Evolutionary conservation across 64 coral and sea anemone genomes (phyloP).

Genomic region (Montipora sp.): DNA sequence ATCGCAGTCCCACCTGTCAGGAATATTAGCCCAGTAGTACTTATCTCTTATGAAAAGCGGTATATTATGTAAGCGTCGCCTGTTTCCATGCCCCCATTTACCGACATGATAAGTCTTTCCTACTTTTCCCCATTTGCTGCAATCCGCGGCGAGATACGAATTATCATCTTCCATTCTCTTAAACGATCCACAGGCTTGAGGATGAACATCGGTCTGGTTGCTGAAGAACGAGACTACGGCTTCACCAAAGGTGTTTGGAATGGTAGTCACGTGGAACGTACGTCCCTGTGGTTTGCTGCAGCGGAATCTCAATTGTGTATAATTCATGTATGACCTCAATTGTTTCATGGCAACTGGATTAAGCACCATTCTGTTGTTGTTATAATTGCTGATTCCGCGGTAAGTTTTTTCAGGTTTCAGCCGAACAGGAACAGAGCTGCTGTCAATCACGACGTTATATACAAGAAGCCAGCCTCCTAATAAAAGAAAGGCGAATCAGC

Average conservation of each 20-base stretch:
- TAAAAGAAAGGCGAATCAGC: not conserved
- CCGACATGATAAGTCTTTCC: too few species aligned
- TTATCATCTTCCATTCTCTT: not conserved
- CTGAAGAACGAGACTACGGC: not conserved
- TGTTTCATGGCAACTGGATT: not conserved
- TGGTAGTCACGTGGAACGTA: not conserved
- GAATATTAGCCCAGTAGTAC: too few species aligned
- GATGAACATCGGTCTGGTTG: not conserved
- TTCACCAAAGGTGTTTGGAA: not conserved
- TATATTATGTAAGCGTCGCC: too few species aligned
- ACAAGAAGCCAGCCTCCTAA: slow-evolving; percentile 48
- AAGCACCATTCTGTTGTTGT: not conserved
- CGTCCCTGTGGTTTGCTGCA: not conserved
- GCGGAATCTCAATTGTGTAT: slow-evolving; percentile 24
- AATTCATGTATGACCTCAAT: not conserved
- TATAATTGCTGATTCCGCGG: slow-evolving; percentile 1
- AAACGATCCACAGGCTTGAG: slow-evolving; percentile 5
- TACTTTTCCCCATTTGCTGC: not conserved
- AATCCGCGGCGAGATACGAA: not conserved
- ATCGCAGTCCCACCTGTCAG: too few species aligned
- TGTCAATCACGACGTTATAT: not conserved
- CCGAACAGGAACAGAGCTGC: too few species aligned
- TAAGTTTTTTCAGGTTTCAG: not conserved
- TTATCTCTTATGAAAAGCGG: too few species aligned
- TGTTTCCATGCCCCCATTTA: too few species aligned